Evolutionary conservation across 2,888 invertebrate genomes (phyloP).

Genomic region (Acanthosoma haemorrhoidale): DNA sequence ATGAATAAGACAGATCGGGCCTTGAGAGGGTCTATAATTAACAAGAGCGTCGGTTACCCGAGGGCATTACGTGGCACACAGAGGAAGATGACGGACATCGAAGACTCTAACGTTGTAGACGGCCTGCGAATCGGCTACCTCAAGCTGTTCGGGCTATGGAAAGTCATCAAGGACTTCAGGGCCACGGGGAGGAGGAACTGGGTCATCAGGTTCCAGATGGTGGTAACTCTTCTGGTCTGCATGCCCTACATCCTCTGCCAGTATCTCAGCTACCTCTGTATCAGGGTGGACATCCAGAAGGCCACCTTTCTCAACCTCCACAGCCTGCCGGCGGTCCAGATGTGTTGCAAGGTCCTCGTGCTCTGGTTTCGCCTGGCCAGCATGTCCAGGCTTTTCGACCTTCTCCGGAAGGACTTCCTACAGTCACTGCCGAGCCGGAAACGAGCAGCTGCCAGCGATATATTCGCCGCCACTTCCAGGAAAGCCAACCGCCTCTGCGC

Average conservation of each 20-base stretch:
- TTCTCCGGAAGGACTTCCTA: background rate
- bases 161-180: background rate
- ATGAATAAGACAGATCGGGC: background rate
- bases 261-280: background rate
- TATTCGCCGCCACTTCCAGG: background rate
- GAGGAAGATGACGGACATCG: background rate
- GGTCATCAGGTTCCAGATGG: background rate
- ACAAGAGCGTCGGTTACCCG: background rate
- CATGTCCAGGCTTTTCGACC: background rate
- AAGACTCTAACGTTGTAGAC: background rate
- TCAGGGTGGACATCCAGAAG: background rate
- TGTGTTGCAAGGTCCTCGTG: background rate
- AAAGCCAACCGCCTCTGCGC: background rate
- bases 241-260: background rate
- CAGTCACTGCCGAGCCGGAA: background rate
- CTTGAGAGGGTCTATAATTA: no score
- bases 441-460: background rate
- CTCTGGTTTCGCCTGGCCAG: background rate
- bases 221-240: background rate
- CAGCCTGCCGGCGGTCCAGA: background rate
- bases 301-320: background rate
- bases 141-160: background rate
- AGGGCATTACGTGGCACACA: no score
- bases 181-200: background rate
- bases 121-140: background rate